Conservation (phyloP, 2,888 invertebrate species). For the Biston stratarius region DNA sequence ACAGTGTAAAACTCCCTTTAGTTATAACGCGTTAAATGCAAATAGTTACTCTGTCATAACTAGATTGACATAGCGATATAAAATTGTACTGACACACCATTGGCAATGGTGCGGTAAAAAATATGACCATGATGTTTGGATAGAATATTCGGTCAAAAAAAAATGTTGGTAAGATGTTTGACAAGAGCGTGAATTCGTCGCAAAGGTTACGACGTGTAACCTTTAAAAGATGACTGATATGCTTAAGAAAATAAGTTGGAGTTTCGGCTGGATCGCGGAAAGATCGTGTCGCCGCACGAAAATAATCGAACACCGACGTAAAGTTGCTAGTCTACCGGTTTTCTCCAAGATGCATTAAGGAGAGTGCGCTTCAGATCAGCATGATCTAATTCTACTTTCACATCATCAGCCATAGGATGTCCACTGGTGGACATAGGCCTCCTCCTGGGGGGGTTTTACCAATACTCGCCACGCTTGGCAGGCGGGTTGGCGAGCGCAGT, state of each 20-base stretch:
- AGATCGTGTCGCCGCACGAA: too few species aligned
- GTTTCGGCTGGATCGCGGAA: too few species aligned
- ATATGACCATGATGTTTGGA: conserved; percentile 8
- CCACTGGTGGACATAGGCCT: too few species aligned
- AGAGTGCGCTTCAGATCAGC: too few species aligned
- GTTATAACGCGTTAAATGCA: conserved; percentile 15
- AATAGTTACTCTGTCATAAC: conserved; percentile 30
- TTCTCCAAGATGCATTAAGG: too few species aligned
- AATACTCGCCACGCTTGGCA: too few species aligned
- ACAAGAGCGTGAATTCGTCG: conserved; percentile 15
- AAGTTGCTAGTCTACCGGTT: too few species aligned
- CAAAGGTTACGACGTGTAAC: neutral
- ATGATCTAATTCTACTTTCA: too few species aligned
- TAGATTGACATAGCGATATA: conserved; percentile 35
- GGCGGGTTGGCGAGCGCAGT: too few species aligned
- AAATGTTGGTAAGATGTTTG: conserved; percentile 6
- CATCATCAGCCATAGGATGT: too few species aligned
- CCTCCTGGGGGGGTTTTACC: too few species aligned
- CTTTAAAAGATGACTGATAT: neutral
- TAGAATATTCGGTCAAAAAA: conserved; percentile 2
- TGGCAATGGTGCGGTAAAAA: conserved; percentile 10
- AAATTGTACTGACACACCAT: conserved; percentile 19
- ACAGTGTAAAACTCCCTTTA: conserved; percentile 15
- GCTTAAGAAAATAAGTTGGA: neutral
- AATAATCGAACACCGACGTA: too few species aligned